Evolutionary conservation across 2,888 invertebrate genomes (phyloP).

Genomic region (Junonia oenone): DNA sequence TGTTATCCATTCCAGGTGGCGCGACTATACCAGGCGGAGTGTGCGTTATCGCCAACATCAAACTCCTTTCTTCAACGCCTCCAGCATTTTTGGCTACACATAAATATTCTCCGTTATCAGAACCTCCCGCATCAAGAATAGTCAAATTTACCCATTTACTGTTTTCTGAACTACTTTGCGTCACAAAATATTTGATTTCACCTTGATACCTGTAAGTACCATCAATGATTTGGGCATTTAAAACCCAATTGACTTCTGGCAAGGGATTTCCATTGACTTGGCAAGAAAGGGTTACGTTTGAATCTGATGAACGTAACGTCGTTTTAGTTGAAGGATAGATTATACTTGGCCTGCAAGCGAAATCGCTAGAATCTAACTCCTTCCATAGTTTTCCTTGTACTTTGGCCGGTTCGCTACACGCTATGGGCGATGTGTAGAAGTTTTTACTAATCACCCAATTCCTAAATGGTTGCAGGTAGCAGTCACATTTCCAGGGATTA

Average conservation of each 20-base stretch:
- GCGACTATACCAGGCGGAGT: conserved; percentile 60
- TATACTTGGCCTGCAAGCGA: conserved; percentile 90
- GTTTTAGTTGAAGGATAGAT: conserved; percentile 80
- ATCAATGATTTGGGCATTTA: conserved; percentile 82
- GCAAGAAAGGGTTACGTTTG: conserved; percentile 86
- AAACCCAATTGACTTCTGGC: conserved; percentile 87
- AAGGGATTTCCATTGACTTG: conserved; percentile 86
- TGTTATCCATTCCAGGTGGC: conserved; percentile 77
- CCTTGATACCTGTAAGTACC: conserved; percentile 70
- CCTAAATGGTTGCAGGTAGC: conserved; percentile 87
- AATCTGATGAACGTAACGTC: conserved; percentile 81
- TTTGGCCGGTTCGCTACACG: conserved; percentile 84
- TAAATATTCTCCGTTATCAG: conserved; percentile 86
- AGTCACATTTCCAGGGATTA: conserved; percentile 95
- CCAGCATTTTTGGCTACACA: conserved; percentile 91
- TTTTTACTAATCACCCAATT: conserved; percentile 87
- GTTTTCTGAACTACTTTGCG: conserved; percentile 53
- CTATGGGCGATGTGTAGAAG: conserved; percentile 86
- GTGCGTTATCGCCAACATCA: conserved; percentile 80
- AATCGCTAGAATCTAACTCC: conserved; percentile 83
- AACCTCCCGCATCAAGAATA: conserved; percentile 79
- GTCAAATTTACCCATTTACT: conserved; percentile 84
- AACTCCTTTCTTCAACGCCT: conserved; percentile 87
- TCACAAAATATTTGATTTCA: conserved; percentile 68
- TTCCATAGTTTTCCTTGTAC: conserved; percentile 86